Evolutionary conservation across 2,797 vertebrate genomes (phyloP), one percentile per base, ranked within the genome.

Genomic region (Rachycentron canadum): DNA sequence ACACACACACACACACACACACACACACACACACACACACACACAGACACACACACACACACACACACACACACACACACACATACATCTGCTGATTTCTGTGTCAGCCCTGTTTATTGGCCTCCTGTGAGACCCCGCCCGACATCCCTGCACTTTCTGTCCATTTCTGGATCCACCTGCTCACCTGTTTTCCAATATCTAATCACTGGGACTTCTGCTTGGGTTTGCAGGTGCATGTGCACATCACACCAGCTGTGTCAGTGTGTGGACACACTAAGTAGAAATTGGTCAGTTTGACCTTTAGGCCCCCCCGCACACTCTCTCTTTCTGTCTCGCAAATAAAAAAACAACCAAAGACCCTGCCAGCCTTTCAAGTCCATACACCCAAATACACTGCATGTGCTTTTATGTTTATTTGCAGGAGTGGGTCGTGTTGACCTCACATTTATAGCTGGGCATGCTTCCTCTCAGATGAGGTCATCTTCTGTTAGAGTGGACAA

Each of bases 221-320:
- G 43, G 43, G 14, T 14, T n/a, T 21, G 10, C 45, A 4, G 38
- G 9, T 12, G n/a, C 47, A 10, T 23, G 10, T 23, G n/a, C 23
- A 14, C 5, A 0, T 25, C 1, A 5, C 4, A 14, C 16, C 41
- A 19, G 1, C 2, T 55, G 59, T 40, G 38, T 11, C 60, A 23
- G 2, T 56, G 43, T 25, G 47, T 7, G 8, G 13, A 47, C 50
- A 30, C 41, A 4, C 21, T 10, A 19, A 19, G 41, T 2, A 14
- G 32, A 63, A 12, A 19, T 1, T 9, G 79, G 76, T 88, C 81
- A 68, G 23, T 58, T 16, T 53, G 69, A 87, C 86, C 78, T 78
- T 32, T n/a, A 47, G 21, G 7, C 1, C 7, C 5, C 4, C 3
- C 30, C 9, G 41, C 16, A 43, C 7, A 17, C 4, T 0, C 3